These are phyloP conservation scores for Dreissena polymorpha DNA, from an alignment of 1,140 invertebrate species.

Conservation along the genomic window DNA sequence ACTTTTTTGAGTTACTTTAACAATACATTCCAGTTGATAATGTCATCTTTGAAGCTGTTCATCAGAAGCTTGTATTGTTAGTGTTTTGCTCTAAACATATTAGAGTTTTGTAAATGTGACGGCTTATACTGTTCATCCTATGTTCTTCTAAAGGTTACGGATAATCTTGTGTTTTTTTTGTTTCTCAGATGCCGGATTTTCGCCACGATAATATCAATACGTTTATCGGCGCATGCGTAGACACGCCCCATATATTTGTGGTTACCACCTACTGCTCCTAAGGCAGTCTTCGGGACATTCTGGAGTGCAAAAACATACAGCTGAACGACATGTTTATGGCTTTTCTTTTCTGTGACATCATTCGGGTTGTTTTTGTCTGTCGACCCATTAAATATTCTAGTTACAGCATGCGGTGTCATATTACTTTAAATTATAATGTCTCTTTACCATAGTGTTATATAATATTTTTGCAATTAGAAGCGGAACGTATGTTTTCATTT, in stretches of 20 bases:
- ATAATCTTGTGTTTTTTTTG: too few relatives aligned
- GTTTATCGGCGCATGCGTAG: slow-evolving; percentile 97
- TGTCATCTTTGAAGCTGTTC: neutral
- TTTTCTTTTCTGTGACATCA: slow-evolving; percentile 76
- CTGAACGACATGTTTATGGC: slow-evolving; percentile 96
- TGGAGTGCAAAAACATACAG: slow-evolving; percentile 95
- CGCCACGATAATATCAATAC: slow-evolving; percentile 96
- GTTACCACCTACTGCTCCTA: slow-evolving; percentile 97
- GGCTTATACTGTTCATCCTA: too few relatives aligned
- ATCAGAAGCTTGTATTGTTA: neutral
- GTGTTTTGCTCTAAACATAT: too few relatives aligned
- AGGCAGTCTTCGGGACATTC: slow-evolving; percentile 94
- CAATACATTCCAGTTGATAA: neutral
- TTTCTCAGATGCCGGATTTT: slow-evolving; percentile 92
- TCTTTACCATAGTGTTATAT: too few relatives aligned
- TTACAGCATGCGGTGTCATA: too few relatives aligned
- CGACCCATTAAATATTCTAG: too few relatives aligned
- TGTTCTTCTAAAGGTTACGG: too few relatives aligned
- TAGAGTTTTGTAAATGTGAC: too few relatives aligned
- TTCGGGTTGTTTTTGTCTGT: slow-evolving; percentile 84
- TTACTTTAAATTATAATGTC: too few relatives aligned
- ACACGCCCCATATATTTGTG: slow-evolving; percentile 86
- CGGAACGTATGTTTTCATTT: too few relatives aligned
- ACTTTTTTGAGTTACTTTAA: neutral
- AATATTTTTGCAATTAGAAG: too few relatives aligned